These are phyloP conservation scores for Corythornis cristatus DNA, from an alignment of 2,113 vertebrate genomes.

Conservation along the genomic window DNA sequence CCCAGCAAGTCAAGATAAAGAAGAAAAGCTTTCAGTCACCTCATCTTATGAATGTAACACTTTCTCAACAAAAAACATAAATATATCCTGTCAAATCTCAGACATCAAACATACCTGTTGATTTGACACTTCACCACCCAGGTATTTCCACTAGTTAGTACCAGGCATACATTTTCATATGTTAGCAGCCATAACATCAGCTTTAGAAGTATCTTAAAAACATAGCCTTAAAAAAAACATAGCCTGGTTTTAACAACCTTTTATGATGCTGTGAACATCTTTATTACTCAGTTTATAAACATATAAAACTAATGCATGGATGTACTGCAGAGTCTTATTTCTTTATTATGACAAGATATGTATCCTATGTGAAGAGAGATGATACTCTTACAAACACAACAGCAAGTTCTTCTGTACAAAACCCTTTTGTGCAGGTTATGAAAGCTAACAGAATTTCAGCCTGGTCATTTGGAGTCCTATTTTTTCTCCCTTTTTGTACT, in stretches of 20 bases:
- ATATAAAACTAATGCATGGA: neutral
- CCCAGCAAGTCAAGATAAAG: neutral
- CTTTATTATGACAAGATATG: neutral
- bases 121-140: neutral
- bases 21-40: neutral
- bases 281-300: neutral
- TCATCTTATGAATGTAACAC: neutral
- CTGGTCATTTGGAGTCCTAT: neutral
- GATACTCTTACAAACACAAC: neutral
- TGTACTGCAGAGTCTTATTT: neutral
- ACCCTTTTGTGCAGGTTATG: neutral
- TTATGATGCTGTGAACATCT: neutral
- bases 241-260: neutral
- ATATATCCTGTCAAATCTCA: neutral
- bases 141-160: neutral
- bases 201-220: neutral
- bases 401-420: neutral
- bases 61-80: neutral
- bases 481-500: neutral
- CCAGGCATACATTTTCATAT: neutral
- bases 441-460: neutral
- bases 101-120: accelerated
- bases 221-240: no score
- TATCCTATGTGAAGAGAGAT: neutral
- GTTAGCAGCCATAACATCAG: neutral